These are phyloP conservation scores for Pseudococcus longispinus DNA, from an alignment of 2,888 invertebrate genomes.

Conservation along the genomic window DNA sequence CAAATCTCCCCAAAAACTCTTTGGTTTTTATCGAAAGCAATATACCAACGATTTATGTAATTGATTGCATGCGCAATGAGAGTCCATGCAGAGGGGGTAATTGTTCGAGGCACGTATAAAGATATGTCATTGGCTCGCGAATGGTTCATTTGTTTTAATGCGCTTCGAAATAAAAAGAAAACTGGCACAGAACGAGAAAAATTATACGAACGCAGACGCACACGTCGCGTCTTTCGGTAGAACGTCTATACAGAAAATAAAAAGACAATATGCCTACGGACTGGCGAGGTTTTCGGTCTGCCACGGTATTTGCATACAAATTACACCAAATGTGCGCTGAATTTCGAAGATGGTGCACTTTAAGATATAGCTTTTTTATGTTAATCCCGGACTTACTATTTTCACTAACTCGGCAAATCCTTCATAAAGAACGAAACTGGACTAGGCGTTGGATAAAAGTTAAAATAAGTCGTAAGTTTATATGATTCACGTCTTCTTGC, in stretches of 20 bases:
- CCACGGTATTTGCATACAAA: conserved; percentile 56
- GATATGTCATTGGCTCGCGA: neutral
- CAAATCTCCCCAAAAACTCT: neutral
- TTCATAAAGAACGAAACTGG: conserved; percentile 35
- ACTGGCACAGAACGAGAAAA: neutral
- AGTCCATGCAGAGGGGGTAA: neutral
- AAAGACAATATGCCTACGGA: conserved; percentile 56
- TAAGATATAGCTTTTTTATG: conserved; percentile 55
- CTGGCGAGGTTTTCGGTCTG: neutral
- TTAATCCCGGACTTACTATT: conserved; percentile 46
- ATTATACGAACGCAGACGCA: neutral
- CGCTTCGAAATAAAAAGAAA: neutral
- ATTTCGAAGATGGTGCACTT: conserved; percentile 55
- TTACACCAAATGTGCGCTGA: conserved; percentile 47
- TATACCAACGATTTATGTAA: neutral
- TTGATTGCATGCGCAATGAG: neutral
- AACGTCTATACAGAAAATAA: neutral
- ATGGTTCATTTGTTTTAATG: neutral
- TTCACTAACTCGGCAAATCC: conserved; percentile 45
- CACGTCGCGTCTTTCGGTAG: neutral
- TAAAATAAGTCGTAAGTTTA: conserved; percentile 36
- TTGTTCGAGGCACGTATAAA: neutral
- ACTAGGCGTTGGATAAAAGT: conserved; percentile 22
- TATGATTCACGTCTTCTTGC: conserved; percentile 11
- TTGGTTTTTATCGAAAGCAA: neutral